Conservation (phyloP, 1,140 invertebrate species). For the Drosophila leontia region DNA sequence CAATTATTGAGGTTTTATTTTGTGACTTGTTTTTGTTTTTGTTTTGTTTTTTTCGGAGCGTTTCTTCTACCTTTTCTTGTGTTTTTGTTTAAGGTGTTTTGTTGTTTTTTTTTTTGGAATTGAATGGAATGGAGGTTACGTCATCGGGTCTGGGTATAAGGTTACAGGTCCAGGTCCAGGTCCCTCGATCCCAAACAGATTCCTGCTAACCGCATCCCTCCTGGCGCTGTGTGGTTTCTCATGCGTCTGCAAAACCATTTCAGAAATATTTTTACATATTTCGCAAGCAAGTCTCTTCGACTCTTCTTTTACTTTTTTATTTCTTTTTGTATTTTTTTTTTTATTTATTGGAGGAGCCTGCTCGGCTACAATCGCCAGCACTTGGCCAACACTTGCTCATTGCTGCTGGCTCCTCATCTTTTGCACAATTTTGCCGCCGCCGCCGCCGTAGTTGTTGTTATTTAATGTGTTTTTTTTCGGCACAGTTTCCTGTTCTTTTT, state of each 20-base stretch:
- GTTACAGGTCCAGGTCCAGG: conserved; percentile 50
- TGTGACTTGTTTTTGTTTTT: conserved; percentile 74
- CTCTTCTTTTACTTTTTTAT: conserved; percentile 25
- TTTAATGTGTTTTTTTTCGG: conserved; percentile 42
- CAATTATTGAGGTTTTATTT: conserved; percentile 83
- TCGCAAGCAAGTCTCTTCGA: conserved; percentile 42
- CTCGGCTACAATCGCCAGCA: conserved; percentile 73
- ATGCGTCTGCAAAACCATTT: conserved; percentile 70
- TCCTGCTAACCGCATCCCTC: conserved; percentile 40
- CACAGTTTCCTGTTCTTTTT: conserved; percentile 80
- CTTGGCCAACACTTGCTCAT: conserved; percentile 60
- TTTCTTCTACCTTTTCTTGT: conserved; percentile 25
- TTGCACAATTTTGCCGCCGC: conserved; percentile 58
- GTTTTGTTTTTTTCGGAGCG: conserved; percentile 16
- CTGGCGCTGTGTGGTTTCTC: conserved; percentile 39
- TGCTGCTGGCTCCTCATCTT: conserved; percentile 63
- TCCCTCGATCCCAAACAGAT: conserved; percentile 36
- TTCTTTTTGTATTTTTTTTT: conserved; percentile 2
- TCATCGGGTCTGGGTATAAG: conserved; percentile 57
- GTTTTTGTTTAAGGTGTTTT: conserved; percentile 17
- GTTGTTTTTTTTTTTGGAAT: conserved; percentile 25
- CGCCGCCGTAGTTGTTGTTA: conserved; percentile 25
- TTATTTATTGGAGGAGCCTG: conserved; percentile 54
- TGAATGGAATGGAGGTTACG: conserved; percentile 52
- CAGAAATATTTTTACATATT: conserved; percentile 79